These are phyloP conservation scores for Thunnus thynnus DNA, from an alignment of 2,113 vertebrate genomes.

Conservation along the genomic window DNA sequence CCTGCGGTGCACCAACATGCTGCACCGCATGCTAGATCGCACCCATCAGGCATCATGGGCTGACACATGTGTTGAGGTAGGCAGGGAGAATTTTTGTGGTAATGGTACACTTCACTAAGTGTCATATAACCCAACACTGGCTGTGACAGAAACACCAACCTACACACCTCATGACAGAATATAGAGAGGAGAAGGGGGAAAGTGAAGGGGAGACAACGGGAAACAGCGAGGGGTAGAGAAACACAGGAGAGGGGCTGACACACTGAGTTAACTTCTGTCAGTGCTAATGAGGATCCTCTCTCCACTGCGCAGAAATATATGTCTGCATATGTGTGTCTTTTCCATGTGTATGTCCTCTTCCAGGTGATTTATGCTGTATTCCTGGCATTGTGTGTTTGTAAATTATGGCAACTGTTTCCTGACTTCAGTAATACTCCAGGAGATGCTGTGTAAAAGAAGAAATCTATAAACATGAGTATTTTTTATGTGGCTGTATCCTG, in stretches of 20 bases:
- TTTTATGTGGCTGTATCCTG: background rate
- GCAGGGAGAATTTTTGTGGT: conserved; percentile 25
- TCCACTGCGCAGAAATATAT: conserved; percentile 65
- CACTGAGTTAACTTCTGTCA: conserved; percentile 78
- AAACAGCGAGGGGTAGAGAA: conserved; percentile 33
- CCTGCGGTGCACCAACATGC: conserved; percentile 40
- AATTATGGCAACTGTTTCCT: conserved; percentile 37
- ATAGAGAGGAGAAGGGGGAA: conserved; percentile 24
- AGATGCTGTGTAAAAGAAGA: conserved; percentile 5
- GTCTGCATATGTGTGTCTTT: conserved; percentile 31
- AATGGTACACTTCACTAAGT: conserved; percentile 46
- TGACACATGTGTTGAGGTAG: conserved; percentile 45
- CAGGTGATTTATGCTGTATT: conserved; percentile 59
- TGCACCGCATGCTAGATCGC: conserved; percentile 41
- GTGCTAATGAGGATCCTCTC: conserved; percentile 72
- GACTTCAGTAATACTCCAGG: conserved; percentile 25
- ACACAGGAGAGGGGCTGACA: conserved; percentile 65
- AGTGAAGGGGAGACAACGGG: background rate
- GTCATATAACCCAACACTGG: conserved; percentile 52
- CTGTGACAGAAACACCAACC: conserved; percentile 47
- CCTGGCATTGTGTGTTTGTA: conserved; percentile 41
- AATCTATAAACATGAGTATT: conserved; percentile 19
- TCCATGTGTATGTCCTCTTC: conserved; percentile 29
- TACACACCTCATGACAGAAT: conserved; percentile 33
- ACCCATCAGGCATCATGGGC: conserved; percentile 37